These are phyloP conservation scores for Rhipidura dahli DNA, from an alignment of 2,113 vertebrate genomes.

Conservation along the genomic window DNA sequence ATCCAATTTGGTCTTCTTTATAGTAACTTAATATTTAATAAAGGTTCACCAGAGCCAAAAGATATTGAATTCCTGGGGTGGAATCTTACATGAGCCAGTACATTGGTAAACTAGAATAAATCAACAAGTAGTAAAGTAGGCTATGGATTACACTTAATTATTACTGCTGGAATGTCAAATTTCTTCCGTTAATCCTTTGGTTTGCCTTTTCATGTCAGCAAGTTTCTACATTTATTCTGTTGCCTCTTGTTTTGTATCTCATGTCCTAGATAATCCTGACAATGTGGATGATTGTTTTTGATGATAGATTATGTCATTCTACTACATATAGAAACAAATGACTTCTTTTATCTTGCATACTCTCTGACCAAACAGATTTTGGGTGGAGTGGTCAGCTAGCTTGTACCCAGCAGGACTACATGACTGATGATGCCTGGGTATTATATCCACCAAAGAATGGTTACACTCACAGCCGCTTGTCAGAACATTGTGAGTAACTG, in stretches of 20 bases:
- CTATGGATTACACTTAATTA: neutral
- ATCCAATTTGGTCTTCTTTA: neutral
- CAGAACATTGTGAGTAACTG: neutral
- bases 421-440: accelerated
- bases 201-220: neutral
- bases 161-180: neutral
- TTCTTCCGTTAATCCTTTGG: neutral
- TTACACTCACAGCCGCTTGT: neutral
- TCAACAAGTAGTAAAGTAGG: neutral
- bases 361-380: neutral
- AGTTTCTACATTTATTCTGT: neutral
- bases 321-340: neutral
- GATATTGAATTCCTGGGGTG: neutral
- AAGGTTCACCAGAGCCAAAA: neutral
- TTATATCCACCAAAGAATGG: neutral
- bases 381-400: neutral
- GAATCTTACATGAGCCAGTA: neutral
- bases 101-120: neutral
- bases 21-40: neutral
- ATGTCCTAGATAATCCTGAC: neutral
- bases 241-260: neutral
- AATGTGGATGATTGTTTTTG: neutral
- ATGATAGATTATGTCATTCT: neutral
- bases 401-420: neutral
- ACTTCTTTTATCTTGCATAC: neutral